These are phyloP conservation scores for Sympetrum striolatum DNA, from an alignment of 2,888 invertebrate species.

Conservation along the genomic window DNA sequence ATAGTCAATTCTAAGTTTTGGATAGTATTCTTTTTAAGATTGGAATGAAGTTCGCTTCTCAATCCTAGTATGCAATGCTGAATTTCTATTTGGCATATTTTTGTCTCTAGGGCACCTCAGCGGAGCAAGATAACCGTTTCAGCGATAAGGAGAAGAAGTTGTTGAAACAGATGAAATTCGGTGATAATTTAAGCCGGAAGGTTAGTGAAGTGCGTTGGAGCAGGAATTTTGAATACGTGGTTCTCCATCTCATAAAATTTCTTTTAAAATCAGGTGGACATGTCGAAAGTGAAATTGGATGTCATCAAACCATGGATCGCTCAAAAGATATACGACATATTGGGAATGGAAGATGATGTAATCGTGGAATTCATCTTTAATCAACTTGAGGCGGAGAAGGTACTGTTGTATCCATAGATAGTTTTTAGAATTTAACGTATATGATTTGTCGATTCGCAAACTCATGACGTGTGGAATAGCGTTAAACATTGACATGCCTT, in stretches of 20 bases:
- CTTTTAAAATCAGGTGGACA: conserved; percentile 78
- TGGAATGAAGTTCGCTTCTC: neutral
- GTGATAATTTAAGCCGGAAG: conserved; percentile 90
- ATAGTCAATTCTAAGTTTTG: neutral
- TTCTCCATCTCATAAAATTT: neutral
- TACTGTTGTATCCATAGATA: conserved; percentile 57
- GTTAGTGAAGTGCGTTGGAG: conserved; percentile 61
- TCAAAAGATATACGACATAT: conserved; percentile 91
- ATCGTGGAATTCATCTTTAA: conserved; percentile 98
- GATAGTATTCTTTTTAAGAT: neutral
- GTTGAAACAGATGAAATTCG: conserved; percentile 98
- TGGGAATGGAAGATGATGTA: conserved; percentile 98
- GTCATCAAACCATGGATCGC: conserved; percentile 99
- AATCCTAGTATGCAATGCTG: neutral
- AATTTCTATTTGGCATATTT: neutral
- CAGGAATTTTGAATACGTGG: neutral
- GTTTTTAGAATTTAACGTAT: neutral
- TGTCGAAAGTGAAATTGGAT: conserved; percentile 97
- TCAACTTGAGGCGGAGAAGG: conserved; percentile 92
- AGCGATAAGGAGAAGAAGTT: conserved; percentile 99
- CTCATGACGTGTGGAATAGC: neutral
- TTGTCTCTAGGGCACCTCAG: conserved; percentile 86
- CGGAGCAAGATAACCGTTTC: conserved; percentile 99
- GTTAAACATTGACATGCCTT: neutral
- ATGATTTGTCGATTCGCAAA: neutral